phyloP scores from a whole-genome alignment of 2,888 invertebrate species.

The Stenodema calcarata region DNA sequence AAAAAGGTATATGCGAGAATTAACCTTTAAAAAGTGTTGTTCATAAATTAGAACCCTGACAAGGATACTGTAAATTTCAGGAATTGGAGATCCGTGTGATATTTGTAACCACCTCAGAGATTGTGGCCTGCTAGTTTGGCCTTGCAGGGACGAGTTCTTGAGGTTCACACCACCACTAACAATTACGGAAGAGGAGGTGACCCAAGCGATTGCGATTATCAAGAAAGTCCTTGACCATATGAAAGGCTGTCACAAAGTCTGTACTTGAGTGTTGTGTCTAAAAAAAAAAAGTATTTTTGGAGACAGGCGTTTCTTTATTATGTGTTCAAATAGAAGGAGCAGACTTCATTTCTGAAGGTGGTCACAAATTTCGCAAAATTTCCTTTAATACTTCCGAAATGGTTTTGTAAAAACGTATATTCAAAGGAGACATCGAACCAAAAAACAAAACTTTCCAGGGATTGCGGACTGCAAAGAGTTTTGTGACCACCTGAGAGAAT shows the following conservation, averaged over 20 bases:
- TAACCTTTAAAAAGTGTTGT: no score
- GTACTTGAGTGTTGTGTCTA: neutral
- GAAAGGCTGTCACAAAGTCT: slow-evolving; percentile 53
- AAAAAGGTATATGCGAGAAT: no score
- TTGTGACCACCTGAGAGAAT: slow-evolving; percentile 49
- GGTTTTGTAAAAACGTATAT: neutral
- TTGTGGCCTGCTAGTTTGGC: slow-evolving; percentile 54
- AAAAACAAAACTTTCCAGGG: slow-evolving; percentile 16
- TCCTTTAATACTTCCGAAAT: neutral
- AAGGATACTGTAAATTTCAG: slow-evolving; percentile 36
- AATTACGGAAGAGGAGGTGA: slow-evolving; percentile 52
- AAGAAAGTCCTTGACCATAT: slow-evolving; percentile 54
- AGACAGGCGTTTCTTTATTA: neutral
- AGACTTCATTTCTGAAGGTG: slow-evolving; percentile 14
- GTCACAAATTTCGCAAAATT: slow-evolving; percentile 19
- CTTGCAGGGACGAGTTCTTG: slow-evolving; percentile 50
- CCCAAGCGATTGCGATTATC: slow-evolving; percentile 53
- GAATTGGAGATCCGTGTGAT: slow-evolving; percentile 53
- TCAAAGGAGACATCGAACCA: no score
- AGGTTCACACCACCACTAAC: slow-evolving; percentile 51
- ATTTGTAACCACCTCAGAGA: slow-evolving; percentile 51
- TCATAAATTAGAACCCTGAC: neutral
- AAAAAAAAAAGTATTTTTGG: neutral
- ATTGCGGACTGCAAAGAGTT: slow-evolving; percentile 45
- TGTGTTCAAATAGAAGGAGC: neutral